Evolutionary conservation across 2,113 vertebrate species (phyloP).

Genomic region (Python bivittatus): DNA sequence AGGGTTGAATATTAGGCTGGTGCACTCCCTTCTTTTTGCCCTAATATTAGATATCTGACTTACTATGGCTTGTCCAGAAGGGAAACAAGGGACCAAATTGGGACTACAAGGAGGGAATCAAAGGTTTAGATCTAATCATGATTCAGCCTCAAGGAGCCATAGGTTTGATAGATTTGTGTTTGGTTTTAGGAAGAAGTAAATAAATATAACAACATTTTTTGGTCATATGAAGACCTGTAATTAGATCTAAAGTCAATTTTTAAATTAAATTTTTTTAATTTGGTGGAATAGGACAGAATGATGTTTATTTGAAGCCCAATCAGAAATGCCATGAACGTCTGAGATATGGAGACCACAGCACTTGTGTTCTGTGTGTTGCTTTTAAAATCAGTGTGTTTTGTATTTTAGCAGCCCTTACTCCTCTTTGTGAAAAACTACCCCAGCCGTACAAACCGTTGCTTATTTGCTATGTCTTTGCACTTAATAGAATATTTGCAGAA

Average conservation of each 20-base stretch:
- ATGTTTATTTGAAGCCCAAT: not conserved
- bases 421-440: not conserved
- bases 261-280: not conserved
- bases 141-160: not conserved
- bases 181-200: not conserved
- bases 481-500: fast-evolving
- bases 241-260: not conserved
- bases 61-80: not conserved
- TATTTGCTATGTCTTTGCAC: not conserved
- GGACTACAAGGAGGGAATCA: not conserved
- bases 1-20: not conserved
- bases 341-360: not conserved
- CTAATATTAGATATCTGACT: not conserved
- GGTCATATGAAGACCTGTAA: not conserved
- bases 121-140: not conserved
- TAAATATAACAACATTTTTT: not conserved
- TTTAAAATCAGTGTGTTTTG: not conserved
- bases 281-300: not conserved
- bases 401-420: constrained; percentile 10
- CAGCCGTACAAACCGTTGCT: not conserved
- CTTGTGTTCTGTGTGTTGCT: constrained; percentile 6
- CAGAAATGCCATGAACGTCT: not conserved
- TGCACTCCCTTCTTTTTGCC: not conserved
- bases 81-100: not conserved
- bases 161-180: not conserved